Evolutionary conservation across 2,797 vertebrate genomes (phyloP), one percentile per base, ranked within the genome.

Genomic region (Melanotaenia boesemani): DNA sequence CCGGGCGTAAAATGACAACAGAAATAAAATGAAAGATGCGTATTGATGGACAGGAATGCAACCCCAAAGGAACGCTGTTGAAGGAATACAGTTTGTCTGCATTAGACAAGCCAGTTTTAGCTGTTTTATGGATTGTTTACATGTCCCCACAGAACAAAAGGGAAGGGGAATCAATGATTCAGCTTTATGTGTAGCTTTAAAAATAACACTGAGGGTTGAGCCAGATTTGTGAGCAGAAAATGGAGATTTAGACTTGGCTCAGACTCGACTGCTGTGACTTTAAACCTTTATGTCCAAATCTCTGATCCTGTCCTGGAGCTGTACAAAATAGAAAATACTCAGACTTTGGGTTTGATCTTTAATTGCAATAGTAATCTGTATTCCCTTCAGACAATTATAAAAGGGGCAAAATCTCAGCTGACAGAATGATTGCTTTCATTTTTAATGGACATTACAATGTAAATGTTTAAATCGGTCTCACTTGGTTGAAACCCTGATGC

Each of bases 11-110:
- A 28, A 24, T 9, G 37, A 63, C 20, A 20, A 9, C 15, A 15
- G 71, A n/a, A 74, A 66, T 54, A 12, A 54, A 54, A 60, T 36
- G 20, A 66, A 52, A 58, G 16, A 60, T 74, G 57, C 44, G 18
- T 28, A n/a, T 50, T 55, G 63, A 69, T 2, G 46, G 57, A 79
- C 26, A 39, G 56, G 37, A 67, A 22, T 54, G 52, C 39, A 73
- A 34, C 18, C 32, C 24, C 32, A 9, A 59, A 50, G 52, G 24
- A 74, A 56, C 48, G 50, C 57, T 39, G 30, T 50, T 34, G 54
- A 72, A 67, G 5, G 4, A 52, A 66, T 46, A 50, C 36, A 11
- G 16, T 22, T 52, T 57, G 9, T 54, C 57, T 46, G 30, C 28
- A 20, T 56, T 30, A 8, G 36, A 67, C 41, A n/a, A n/a, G 4